These are phyloP conservation scores for Lagenorhynchus albirostris DNA, from an alignment of 2,113 vertebrate genomes.

Conservation along the genomic window DNA sequence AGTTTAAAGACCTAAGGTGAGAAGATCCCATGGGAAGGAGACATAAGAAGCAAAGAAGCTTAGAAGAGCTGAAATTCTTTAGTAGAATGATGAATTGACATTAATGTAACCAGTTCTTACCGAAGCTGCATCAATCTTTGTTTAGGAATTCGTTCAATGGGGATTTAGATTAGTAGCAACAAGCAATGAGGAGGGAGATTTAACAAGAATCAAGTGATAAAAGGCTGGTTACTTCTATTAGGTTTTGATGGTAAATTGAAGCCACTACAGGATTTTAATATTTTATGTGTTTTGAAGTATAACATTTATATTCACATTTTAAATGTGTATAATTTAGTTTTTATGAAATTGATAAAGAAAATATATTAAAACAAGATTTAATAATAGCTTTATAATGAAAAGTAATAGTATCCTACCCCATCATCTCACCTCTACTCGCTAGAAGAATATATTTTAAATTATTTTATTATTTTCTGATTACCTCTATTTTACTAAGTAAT, in stretches of 20 bases:
- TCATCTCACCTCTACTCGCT: neutral
- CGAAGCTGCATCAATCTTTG: neutral
- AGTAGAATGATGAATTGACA: neutral
- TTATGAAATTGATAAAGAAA: neutral
- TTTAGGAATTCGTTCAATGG: neutral
- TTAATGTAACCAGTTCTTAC: neutral
- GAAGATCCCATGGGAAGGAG: neutral
- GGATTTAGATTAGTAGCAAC: neutral
- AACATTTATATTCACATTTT: neutral
- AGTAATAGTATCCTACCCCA: neutral
- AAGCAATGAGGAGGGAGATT: neutral
- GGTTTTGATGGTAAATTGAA: neutral
- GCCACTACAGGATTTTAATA: neutral
- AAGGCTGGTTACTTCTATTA: neutral
- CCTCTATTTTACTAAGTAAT: neutral
- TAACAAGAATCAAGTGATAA: neutral
- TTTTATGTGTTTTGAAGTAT: neutral
- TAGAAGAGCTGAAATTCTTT: neutral
- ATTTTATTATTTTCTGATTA: neutral
- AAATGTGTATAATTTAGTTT: neutral
- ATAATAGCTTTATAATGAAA: neutral
- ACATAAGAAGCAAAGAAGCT: neutral
- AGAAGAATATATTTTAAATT: neutral
- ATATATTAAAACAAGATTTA: neutral
- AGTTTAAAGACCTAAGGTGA: neutral